A percentile compares a stretch with the other conserved stretches of the same genome.
phyloP scores from a whole-genome alignment of 2,113 vertebrate genomes.

The Pterocles gutturalis region DNA sequence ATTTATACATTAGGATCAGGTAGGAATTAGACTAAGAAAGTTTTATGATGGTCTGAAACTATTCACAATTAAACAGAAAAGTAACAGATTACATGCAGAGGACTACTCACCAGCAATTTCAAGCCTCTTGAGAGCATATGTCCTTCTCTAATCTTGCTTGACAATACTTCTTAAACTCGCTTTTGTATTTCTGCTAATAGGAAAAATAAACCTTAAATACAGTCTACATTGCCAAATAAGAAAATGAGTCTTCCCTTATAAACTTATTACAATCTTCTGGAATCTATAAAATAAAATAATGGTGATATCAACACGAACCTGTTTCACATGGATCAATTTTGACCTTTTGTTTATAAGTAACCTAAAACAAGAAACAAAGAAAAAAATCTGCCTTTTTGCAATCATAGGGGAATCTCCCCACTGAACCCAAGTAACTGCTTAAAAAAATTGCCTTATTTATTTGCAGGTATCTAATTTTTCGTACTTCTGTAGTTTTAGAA shows the following conservation, averaged over 20 bases:
- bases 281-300: background rate
- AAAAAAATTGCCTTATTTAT: background rate
- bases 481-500: background rate
- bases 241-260: background rate
- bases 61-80: background rate
- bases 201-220: background rate
- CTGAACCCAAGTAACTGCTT: background rate
- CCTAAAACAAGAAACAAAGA: background rate
- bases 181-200: background rate
- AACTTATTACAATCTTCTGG: background rate
- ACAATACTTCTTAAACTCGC: background rate
- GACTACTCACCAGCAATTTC: background rate
- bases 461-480: background rate
- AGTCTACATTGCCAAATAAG: background rate
- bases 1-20: conserved; percentile 7
- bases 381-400: background rate
- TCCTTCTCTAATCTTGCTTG: background rate
- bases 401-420: background rate
- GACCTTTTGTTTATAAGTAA: background rate
- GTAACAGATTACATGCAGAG: background rate
- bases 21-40: background rate
- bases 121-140: background rate
- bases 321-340: background rate
- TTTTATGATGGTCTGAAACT: background rate
- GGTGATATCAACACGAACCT: background rate